Percentiles rank a stretch among this genome's conserved stretches.
Conservation (phyloP, 2,113 vertebrate genomes). For the Python bivittatus region DNA sequence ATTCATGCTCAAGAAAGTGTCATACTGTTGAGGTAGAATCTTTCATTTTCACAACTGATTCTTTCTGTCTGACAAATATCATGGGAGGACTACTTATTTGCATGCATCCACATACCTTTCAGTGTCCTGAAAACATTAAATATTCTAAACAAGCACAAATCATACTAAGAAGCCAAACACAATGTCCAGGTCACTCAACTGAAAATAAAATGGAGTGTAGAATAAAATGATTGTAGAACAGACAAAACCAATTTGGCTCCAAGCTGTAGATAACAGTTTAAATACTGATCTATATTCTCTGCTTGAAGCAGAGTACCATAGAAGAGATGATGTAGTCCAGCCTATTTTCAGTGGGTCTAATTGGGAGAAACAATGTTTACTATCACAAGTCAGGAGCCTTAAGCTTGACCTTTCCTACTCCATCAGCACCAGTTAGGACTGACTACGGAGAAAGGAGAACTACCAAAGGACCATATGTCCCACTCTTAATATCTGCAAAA, state of each 20-base stretch:
- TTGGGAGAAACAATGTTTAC: no score
- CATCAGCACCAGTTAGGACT: no score
- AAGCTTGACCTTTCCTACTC: no score
- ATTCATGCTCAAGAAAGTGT: background rate
- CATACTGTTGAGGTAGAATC: background rate
- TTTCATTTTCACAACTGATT: constrained; percentile 9
- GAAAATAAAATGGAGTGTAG: background rate
- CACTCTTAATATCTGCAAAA: no score
- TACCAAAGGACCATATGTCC: no score
- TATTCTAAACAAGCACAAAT: background rate
- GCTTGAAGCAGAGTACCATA: background rate
- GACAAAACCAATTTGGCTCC: background rate
- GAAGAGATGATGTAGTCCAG: no score
- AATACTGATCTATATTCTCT: background rate
- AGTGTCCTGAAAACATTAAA: background rate
- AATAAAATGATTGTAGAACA: background rate
- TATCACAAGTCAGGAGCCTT: no score
- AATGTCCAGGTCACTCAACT: background rate
- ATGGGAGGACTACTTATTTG: background rate
- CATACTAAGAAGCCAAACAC: background rate
- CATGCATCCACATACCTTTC: background rate
- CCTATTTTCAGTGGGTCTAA: no score
- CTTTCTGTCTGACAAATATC: background rate
- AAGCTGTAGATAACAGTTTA: background rate
- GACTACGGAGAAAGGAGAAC: no score